Conservation (phyloP, 2,797 vertebrate genomes). For the Semotilus atromaculatus region DNA sequence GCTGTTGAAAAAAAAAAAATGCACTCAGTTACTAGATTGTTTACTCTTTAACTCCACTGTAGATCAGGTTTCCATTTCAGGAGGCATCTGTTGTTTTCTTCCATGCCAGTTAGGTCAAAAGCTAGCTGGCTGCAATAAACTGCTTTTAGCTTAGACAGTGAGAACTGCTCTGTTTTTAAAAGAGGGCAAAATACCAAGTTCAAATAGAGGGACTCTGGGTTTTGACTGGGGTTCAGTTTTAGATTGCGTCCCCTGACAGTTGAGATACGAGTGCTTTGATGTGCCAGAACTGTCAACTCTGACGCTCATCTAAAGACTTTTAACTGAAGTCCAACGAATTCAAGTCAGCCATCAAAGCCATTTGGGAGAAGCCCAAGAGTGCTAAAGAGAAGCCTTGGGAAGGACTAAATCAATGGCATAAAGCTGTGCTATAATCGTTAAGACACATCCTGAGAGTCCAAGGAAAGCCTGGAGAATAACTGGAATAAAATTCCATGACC, state of each 20-base stretch:
- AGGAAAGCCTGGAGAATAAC: background rate
- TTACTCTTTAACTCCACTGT: conserved; percentile 13
- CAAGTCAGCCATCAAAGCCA: conserved; percentile 49
- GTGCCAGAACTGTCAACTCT: conserved; percentile 54
- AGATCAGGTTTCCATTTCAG: conserved; percentile 26
- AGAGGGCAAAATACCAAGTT: conserved; percentile 7
- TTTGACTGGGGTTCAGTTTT: conserved; percentile 38
- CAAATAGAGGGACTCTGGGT: conserved; percentile 19
- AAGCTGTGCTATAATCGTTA: conserved; percentile 17
- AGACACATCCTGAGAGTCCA: background rate
- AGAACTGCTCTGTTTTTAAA: conserved; percentile 21
- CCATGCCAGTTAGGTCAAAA: conserved; percentile 34
- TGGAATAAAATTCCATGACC: conserved; percentile 17
- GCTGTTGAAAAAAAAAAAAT: background rate
- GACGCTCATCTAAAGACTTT: conserved; percentile 44
- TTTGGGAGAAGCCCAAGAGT: conserved; percentile 13
- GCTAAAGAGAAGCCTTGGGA: background rate
- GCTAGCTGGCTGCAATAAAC: conserved; percentile 28
- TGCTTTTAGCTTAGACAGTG: conserved; percentile 10
- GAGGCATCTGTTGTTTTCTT: conserved; percentile 29
- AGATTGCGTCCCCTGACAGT: conserved; percentile 40
- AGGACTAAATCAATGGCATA: conserved; percentile 29
- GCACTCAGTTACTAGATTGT: conserved; percentile 24
- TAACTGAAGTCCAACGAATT: conserved; percentile 37
- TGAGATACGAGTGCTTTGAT: conserved; percentile 39